A percentile compares a stretch with the other conserved stretches of the same genome.
Conservation (phyloP, 2,113 vertebrate species). For the Cephalopholis sonnerati region DNA sequence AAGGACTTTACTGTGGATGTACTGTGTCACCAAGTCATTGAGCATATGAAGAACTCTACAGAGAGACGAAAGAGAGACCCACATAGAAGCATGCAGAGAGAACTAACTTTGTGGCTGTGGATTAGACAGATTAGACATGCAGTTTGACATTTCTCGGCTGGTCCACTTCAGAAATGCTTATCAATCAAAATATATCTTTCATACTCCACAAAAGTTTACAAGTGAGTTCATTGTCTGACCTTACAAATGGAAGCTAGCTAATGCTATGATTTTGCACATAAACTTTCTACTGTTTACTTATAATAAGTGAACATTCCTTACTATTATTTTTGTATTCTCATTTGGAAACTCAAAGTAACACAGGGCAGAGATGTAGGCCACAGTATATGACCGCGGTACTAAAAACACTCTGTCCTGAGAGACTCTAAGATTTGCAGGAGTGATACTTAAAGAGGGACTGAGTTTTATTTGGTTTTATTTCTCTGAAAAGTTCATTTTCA, state of each 20-base stretch:
- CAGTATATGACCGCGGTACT: background rate
- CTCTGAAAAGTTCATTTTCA: background rate
- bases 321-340: constrained; percentile 1
- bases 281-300: constrained; percentile 43
- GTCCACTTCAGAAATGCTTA: constrained; percentile 27
- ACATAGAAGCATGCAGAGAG: background rate
- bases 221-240: constrained; percentile 15
- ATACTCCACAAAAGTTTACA: constrained; percentile 17
- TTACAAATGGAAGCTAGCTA: constrained; percentile 60
- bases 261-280: constrained; percentile 73
- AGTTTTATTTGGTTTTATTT: constrained; percentile 27
- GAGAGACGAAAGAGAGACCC: background rate
- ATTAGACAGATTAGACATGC: background rate
- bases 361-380: background rate
- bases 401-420: background rate
- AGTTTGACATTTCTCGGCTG: constrained; percentile 22
- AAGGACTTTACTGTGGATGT: background rate
- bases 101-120: background rate
- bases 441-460: background rate
- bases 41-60: background rate
- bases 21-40: constrained; percentile 19
- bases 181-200: constrained; percentile 15
- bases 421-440: background rate
- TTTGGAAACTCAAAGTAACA: background rate
- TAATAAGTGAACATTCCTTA: constrained; percentile 50